These are phyloP conservation scores for Emmelina monodactyla DNA, from an alignment of 2,888 invertebrate genomes.

Conservation along the genomic window DNA sequence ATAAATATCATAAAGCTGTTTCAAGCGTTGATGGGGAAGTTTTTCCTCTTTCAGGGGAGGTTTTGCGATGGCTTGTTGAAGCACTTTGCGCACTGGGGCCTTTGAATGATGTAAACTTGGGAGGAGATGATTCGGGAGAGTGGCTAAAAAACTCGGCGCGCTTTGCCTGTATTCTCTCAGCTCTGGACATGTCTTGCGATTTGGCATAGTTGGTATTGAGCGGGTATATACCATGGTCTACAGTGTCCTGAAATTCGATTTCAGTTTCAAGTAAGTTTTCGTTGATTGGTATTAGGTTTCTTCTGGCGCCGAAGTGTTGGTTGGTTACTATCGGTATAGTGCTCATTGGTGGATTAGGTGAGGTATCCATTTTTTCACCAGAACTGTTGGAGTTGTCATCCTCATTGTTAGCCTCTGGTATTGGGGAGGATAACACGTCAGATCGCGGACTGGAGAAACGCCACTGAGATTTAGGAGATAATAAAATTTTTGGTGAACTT, in stretches of 20 bases:
- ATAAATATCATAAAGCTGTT: conserved; percentile 67
- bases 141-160: conserved; percentile 67
- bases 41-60: conserved; percentile 43
- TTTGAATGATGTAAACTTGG: conserved; percentile 47
- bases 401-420: conserved; percentile 82
- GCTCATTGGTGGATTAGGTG: conserved; percentile 40
- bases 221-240: conserved; percentile 55
- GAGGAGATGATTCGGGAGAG: conserved; percentile 41
- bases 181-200: conserved; percentile 39
- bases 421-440: conserved; percentile 85
- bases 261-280: conserved; percentile 38
- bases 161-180: conserved; percentile 67
- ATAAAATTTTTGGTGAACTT: conserved; percentile 68
- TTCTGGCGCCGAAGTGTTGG: conserved; percentile 55
- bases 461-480: conserved; percentile 77
- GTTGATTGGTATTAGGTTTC: conserved; percentile 50
- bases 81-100: conserved; percentile 28
- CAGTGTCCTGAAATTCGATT: conserved; percentile 27
- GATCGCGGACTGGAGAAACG: conserved; percentile 78
- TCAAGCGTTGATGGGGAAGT: conserved; percentile 65
- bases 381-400: conserved; percentile 75
- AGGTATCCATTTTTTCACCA: conserved; percentile 55
- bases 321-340: conserved; percentile 55
- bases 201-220: conserved; percentile 42
- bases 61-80: conserved; percentile 26